These are phyloP conservation scores for Ochropleura plecta DNA, from an alignment of 2,888 invertebrate species.

Conservation along the genomic window DNA sequence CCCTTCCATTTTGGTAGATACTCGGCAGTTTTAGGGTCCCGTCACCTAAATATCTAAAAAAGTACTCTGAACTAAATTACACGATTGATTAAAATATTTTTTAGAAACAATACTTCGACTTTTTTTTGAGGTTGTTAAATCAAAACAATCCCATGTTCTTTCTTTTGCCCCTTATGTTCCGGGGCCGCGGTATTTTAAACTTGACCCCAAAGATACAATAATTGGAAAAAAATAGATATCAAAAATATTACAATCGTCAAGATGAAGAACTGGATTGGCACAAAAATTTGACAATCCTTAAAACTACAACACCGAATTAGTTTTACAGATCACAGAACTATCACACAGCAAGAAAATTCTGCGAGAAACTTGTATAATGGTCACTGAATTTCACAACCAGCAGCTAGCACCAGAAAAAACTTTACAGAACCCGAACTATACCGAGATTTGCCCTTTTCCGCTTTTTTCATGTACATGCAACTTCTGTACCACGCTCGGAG, in stretches of 20 bases:
- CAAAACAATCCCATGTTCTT: no score
- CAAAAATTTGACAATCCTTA: background rate
- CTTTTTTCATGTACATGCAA: slow-evolving; percentile 79
- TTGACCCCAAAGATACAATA: background rate
- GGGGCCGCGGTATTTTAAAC: no score
- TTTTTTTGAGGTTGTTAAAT: no score
- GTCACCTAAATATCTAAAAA: background rate
- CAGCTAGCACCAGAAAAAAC: slow-evolving; percentile 32
- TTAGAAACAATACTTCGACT: no score
- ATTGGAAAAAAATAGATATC: background rate
- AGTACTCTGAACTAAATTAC: background rate
- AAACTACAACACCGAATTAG: no score
- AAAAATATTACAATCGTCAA: background rate
- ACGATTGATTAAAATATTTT: background rate
- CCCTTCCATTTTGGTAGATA: slow-evolving; percentile 66
- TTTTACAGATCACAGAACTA: background rate
- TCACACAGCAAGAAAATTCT: background rate
- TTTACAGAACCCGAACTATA: slow-evolving; percentile 54
- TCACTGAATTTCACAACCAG: slow-evolving; percentile 1
- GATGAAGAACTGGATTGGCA: background rate
- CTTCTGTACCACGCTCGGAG: slow-evolving; percentile 74
- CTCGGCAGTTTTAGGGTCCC: slow-evolving; percentile 55
- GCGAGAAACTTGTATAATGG: background rate
- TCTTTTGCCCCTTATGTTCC: no score
- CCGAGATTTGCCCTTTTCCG: slow-evolving; percentile 58